Evolutionary conservation across 92 coral and sea anemone species (phyloP), one percentile per base, ranked within the genome.

Genomic region (Zoanthus sociatus): DNA sequence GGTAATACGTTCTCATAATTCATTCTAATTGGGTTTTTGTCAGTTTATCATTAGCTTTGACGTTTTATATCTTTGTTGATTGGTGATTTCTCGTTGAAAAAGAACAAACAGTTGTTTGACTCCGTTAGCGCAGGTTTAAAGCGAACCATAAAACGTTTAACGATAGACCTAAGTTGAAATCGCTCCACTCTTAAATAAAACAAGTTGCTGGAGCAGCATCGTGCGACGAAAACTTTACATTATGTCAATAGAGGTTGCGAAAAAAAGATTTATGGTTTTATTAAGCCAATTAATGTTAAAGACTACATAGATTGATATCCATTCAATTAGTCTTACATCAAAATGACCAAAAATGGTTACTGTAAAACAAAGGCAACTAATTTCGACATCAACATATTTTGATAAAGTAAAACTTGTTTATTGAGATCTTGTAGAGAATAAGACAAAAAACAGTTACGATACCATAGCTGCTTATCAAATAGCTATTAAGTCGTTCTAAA

Each of bases 61-160:
- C 46, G 46, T 31, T 69, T 30, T 69, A 20, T 9, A 69, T 69
- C 16, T 20, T 21, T n/a, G 66, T 15, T 63, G 69, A 63, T 63
- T 63, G 69, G 32, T 63, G 21, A 63, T 48, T 66, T 15, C 26
- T 18, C 20, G 46, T 20, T 79, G 70, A 13, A 61, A 15, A 9
- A 64, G 26, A 58, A 14, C 45, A 21, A 20, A 33, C 53, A 30
- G 48, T 70, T n/a, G n/a, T 66, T 81, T 46, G 44, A 42, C 74
- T 15, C 75, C 30, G 45, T 81, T 21, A 66, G 54, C 9, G 21
- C 54, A 20, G 31, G 17, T 56, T 44, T 18, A 46, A 66, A 37
- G 7, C 64, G 15, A 78, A 45, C 85, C 85, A 66, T 73, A 81
- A 66, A 81, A 21, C 46, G 45, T 37, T 81, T 70, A 66, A 44